These are phyloP conservation scores for Chrysochloris asiatica DNA, from an alignment of 2,113 vertebrate species.

Conservation along the genomic window DNA sequence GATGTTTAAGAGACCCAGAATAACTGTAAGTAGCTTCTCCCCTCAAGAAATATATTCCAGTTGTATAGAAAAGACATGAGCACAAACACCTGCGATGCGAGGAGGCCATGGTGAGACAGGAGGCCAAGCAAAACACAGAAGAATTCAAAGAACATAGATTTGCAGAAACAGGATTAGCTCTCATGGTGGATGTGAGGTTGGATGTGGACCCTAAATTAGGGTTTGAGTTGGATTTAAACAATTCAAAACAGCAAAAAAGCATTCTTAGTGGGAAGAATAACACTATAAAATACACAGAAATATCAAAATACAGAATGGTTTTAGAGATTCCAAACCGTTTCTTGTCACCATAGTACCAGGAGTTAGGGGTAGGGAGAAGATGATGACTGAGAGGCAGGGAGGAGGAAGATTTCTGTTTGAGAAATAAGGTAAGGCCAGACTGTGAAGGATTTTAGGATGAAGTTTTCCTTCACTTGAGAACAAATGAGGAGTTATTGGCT, in stretches of 20 bases:
- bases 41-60: neutral
- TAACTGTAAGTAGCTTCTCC: neutral
- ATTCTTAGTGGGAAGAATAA: neutral
- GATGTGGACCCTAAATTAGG: neutral
- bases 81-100: neutral
- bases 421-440: neutral
- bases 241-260: neutral
- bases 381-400: neutral
- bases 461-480: neutral
- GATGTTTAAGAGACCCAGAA: neutral
- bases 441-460: neutral
- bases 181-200: neutral
- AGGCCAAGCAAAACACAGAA: neutral
- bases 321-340: neutral
- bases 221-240: conserved; percentile 6
- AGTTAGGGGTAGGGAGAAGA: neutral
- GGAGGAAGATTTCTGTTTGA: neutral
- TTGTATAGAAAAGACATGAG: neutral
- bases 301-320: neutral
- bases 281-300: neutral
- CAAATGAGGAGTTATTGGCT: neutral
- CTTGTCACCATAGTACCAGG: neutral
- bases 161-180: neutral
- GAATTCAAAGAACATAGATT: neutral
- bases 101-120: neutral